Evolutionary conservation across 2,797 vertebrate genomes (phyloP).

Genomic region (Gymnopithys bicolor): DNA sequence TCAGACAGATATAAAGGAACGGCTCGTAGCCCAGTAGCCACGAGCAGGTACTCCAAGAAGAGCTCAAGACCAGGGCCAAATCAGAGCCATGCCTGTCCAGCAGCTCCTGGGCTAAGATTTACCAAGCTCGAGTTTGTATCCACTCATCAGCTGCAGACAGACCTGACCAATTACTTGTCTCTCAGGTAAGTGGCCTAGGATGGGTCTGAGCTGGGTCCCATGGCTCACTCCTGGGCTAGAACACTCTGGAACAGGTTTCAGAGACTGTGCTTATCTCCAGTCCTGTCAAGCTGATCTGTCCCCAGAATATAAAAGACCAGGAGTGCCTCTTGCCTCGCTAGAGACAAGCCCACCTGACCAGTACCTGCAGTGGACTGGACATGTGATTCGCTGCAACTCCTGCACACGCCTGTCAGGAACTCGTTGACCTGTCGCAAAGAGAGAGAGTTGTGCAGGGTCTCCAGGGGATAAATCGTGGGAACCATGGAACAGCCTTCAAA

Average conservation of each 20-base stretch:
- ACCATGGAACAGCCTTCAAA: constrained; percentile 99
- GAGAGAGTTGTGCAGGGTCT: constrained; percentile 98
- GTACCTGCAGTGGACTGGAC: constrained; percentile 87
- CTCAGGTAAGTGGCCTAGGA: neutral
- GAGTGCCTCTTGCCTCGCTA: neutral
- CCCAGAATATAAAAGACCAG: fast-evolving
- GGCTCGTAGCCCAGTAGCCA: neutral
- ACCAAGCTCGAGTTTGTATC: neutral
- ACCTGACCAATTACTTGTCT: neutral
- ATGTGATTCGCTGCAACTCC: constrained; percentile 85
- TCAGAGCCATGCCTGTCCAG: neutral
- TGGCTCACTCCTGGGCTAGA: neutral
- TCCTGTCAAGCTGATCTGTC: neutral
- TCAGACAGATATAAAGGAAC: neutral
- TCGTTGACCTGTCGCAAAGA: constrained; percentile 94
- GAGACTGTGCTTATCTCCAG: neutral
- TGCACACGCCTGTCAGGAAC: constrained; percentile 89
- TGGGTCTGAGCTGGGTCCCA: neutral
- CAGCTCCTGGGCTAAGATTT: neutral
- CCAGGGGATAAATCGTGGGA: constrained; percentile 96
- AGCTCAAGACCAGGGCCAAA: neutral
- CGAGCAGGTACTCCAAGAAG: fast-evolving
- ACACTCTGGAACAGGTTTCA: neutral
- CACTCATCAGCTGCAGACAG: neutral
- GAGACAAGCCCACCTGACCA: neutral